These are phyloP conservation scores for Enteromius radiatus DNA, from an alignment of 2,797 vertebrate genomes.

Conservation along the genomic window DNA sequence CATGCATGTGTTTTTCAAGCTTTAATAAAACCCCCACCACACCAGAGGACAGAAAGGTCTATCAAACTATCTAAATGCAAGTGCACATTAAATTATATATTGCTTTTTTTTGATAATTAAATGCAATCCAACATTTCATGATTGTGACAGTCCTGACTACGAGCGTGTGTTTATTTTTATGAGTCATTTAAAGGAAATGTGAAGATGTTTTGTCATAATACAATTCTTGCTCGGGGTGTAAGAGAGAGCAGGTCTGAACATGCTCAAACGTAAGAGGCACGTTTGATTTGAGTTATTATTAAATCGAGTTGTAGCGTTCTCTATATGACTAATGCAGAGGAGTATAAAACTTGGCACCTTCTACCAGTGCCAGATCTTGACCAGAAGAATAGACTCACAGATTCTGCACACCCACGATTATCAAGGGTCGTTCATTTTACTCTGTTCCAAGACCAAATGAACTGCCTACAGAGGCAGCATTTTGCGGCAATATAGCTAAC, in stretches of 20 bases:
- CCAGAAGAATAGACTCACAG: constrained; percentile 28
- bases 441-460: not conserved
- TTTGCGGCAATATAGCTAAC: not conserved
- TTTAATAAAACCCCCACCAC: not conserved
- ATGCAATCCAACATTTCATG: not conserved
- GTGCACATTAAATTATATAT: not conserved
- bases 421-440: constrained; percentile 11
- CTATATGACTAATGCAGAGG: constrained; percentile 40
- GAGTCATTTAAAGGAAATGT: constrained; percentile 19
- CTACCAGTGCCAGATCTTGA: constrained; percentile 9
- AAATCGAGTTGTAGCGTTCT: constrained; percentile 4
- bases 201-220: not conserved
- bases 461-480: not conserved
- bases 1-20: constrained; percentile 2
- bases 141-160: not conserved
- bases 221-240: not conserved
- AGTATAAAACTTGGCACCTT: not conserved
- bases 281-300: constrained; percentile 17
- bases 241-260: constrained; percentile 41
- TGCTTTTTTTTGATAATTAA: not conserved
- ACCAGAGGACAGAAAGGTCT: not conserved
- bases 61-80: not conserved
- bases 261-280: not conserved
- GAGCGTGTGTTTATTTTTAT: constrained; percentile 7
- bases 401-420: constrained; percentile 37